These are phyloP conservation scores for Arrhamphus sclerolepis DNA, from an alignment of 2,797 vertebrate species.

Conservation along the genomic window DNA sequence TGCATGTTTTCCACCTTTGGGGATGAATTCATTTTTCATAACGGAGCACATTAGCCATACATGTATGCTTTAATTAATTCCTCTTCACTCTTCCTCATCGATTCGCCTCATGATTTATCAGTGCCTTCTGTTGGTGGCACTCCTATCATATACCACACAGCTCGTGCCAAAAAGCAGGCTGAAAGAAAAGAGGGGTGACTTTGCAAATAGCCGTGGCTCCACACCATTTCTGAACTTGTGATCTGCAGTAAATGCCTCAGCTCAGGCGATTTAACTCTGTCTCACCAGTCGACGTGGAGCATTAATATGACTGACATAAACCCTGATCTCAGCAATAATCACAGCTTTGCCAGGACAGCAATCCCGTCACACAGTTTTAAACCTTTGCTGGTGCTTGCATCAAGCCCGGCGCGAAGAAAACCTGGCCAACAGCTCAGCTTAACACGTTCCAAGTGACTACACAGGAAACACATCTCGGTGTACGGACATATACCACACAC, in stretches of 20 bases:
- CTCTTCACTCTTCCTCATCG: too few relatives aligned
- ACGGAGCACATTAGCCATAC: too few relatives aligned
- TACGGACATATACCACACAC: constrained; percentile 29
- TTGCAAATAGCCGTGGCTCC: constrained; percentile 12
- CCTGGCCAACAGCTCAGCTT: constrained; percentile 31
- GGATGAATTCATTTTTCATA: too few relatives aligned
- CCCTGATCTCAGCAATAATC: constrained; percentile 61
- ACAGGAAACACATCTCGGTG: constrained; percentile 38
- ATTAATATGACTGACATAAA: constrained; percentile 56
- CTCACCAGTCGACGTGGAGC: constrained; percentile 33
- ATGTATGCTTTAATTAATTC: too few relatives aligned
- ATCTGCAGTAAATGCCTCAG: constrained; percentile 20
- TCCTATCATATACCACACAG: neutral
- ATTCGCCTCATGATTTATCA: too few relatives aligned
- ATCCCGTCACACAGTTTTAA: constrained; percentile 36
- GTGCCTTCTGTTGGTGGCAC: too few relatives aligned
- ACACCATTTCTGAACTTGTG: constrained; percentile 3
- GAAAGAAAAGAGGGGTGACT: constrained; percentile 5
- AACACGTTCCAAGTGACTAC: constrained; percentile 38
- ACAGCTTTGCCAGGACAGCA: constrained; percentile 45
- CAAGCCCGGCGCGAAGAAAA: constrained; percentile 29
- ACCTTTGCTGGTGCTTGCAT: constrained; percentile 22
- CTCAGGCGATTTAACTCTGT: constrained; percentile 46
- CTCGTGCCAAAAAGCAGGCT: constrained; percentile 22
- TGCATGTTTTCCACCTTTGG: too few relatives aligned